Percentiles rank a stretch among this genome's conserved stretches.
Evolutionary conservation across 1,140 invertebrate species (phyloP).

Genomic region (Chrysoperla carnea): DNA sequence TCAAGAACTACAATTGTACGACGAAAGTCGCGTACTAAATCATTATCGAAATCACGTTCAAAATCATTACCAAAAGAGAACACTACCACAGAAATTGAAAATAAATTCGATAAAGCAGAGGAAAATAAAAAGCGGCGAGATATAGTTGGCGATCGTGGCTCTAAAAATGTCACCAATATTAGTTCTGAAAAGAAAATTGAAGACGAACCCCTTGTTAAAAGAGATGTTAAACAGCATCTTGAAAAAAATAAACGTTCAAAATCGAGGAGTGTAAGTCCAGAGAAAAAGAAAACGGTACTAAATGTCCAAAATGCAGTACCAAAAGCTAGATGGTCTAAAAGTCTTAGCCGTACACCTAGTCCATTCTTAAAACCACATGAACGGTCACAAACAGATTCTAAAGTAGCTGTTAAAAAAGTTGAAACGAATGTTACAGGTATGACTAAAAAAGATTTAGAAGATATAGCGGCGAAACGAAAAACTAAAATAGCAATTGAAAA

Average conservation of each 20-base stretch:
- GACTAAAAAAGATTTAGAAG: not conserved
- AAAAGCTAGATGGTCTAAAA: conserved; percentile 35
- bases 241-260: conserved; percentile 11
- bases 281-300: conserved; percentile 10
- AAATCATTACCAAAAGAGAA: conserved; percentile 15
- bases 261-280: conserved; percentile 17
- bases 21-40: conserved; percentile 10
- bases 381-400: conserved; percentile 19
- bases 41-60: conserved; percentile 14
- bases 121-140: not conserved
- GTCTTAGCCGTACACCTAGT: conserved; percentile 58
- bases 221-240: conserved; percentile 6
- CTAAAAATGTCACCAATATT: not conserved
- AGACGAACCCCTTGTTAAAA: conserved; percentile 5
- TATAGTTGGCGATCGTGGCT: not conserved
- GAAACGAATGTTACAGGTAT: conserved; percentile 4
- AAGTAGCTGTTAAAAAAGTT: not conserved
- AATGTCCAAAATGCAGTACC: conserved; percentile 14
- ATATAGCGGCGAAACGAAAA: conserved; percentile 9
- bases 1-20: conserved; percentile 19
- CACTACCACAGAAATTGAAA: too few species aligned
- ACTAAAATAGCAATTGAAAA: conserved; percentile 3
- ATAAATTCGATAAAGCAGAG: not conserved
- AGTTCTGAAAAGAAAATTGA: conserved; percentile 5
- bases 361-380: conserved; percentile 63